Percentiles rank a stretch among this genome's conserved stretches.
Evolutionary conservation across 2,797 vertebrate genomes (phyloP).

Genomic region (Pangasius sanitwongsei): DNA sequence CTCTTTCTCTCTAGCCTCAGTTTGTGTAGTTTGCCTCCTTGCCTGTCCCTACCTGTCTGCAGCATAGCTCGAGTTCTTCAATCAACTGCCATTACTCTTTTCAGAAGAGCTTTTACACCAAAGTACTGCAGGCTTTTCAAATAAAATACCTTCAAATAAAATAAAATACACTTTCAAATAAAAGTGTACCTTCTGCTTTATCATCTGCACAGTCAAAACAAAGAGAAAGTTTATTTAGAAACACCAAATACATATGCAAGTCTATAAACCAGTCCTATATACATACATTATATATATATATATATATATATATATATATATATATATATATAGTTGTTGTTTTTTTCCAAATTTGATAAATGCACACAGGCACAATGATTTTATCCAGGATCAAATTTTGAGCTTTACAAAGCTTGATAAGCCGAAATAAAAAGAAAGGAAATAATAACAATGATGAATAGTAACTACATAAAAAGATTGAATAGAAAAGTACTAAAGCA

Average conservation of each 20-base stretch:
- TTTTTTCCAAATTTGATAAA: not conserved
- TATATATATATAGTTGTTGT: too few relatives aligned
- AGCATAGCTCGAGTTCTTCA: conserved; percentile 51
- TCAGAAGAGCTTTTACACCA: not conserved
- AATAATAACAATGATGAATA: not conserved
- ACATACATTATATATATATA: too few relatives aligned
- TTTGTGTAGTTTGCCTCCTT: conserved; percentile 5
- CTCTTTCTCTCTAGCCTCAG: conserved; percentile 14
- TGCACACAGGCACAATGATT: not conserved
- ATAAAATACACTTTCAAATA: not conserved
- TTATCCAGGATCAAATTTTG: not conserved
- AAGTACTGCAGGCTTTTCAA: conserved; percentile 3
- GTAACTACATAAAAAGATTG: not conserved
- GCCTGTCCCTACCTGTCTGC: conserved; percentile 58
- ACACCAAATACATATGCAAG: not conserved
- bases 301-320: too few relatives aligned
- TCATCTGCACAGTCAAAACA: not conserved
- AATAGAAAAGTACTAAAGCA: not conserved
- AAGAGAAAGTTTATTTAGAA: not conserved
- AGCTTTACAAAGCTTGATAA: not conserved
- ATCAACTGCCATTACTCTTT: conserved; percentile 8
- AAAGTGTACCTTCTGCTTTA: not conserved
- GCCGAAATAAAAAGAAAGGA: not conserved
- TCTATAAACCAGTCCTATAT: not conserved
- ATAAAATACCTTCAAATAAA: not conserved